Evolutionary conservation across 2,888 invertebrate genomes (phyloP).

Genomic region (Maniola hyperantus): DNA sequence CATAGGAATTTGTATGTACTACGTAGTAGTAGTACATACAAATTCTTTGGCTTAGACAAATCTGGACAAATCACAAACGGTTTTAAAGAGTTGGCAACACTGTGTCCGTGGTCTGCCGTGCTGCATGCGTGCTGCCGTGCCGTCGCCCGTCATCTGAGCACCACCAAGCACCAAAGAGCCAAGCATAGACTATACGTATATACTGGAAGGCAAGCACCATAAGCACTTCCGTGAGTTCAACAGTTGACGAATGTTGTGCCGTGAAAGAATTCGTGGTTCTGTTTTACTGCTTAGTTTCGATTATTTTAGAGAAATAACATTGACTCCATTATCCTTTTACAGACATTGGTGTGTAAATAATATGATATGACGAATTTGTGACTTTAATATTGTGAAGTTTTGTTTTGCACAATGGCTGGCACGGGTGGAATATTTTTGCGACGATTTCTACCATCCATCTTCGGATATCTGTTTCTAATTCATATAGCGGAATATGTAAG

Average conservation of each 20-base stretch:
- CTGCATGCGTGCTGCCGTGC: too few species aligned
- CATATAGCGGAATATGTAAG: constrained; percentile 66
- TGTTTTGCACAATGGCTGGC: constrained; percentile 60
- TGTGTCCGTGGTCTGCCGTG: too few species aligned
- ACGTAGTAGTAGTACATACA: too few species aligned
- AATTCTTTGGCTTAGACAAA: too few species aligned
- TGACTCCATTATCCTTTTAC: background rate
- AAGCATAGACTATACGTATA: too few species aligned
- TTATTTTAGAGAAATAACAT: background rate
- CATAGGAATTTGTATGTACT: too few species aligned
- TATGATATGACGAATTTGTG: constrained; percentile 63
- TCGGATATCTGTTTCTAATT: constrained; percentile 63
- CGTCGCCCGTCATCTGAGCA: too few species aligned
- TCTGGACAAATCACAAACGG: too few species aligned
- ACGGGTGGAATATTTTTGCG: constrained; percentile 50
- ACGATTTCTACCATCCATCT: constrained; percentile 58
- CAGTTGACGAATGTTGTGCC: background rate
- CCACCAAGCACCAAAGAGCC: too few species aligned
- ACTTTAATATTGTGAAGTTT: constrained; percentile 51
- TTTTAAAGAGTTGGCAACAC: background rate
- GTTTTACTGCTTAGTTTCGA: background rate
- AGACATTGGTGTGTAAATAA: constrained; percentile 45
- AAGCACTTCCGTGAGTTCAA: background rate
- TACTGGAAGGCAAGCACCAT: too few species aligned
- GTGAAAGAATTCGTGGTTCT: background rate